Percentiles rank a stretch among this genome's conserved stretches.
These are phyloP conservation scores for Agrilus mali DNA, from an alignment of 2,888 invertebrate genomes.

Conservation along the genomic window DNA sequence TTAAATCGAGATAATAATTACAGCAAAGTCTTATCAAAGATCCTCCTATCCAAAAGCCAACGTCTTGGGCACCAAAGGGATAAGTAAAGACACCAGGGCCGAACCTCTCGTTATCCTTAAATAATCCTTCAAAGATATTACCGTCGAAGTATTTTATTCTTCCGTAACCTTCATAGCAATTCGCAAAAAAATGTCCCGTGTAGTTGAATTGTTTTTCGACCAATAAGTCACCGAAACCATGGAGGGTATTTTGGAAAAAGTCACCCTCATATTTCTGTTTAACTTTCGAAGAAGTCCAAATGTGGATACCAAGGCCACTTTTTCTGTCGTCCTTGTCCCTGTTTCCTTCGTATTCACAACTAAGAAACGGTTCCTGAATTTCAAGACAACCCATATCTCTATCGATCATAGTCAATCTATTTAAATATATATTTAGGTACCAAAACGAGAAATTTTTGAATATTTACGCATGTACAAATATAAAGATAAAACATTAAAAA, in stretches of 20 bases:
- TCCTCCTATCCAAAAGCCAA: constrained; percentile 42
- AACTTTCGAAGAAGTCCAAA: constrained; percentile 8
- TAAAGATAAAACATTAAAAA: no score
- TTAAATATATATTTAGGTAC: no score
- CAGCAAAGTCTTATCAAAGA: constrained; percentile 34
- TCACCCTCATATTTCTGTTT: constrained; percentile 36
- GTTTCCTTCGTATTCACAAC: constrained; percentile 8
- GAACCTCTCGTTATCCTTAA: constrained; percentile 38
- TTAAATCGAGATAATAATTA: constrained; percentile 13
- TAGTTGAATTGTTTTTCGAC: constrained; percentile 28
- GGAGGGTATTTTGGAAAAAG: constrained; percentile 36
- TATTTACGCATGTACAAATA: no score
- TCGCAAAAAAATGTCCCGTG: constrained; percentile 40
- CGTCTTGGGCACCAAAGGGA: constrained; percentile 35
- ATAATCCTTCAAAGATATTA: constrained; percentile 34
- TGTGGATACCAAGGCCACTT: constrained; percentile 10
- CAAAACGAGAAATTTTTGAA: no score
- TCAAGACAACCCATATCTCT: no score
- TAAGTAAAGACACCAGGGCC: constrained; percentile 44
- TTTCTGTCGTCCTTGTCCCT: constrained; percentile 7
- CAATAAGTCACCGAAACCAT: constrained; percentile 35
- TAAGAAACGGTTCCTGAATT: background rate
- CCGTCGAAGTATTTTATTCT: constrained; percentile 38
- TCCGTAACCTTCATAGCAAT: constrained; percentile 42
- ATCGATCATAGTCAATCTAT: no score